phyloP scores from a whole-genome alignment of 2,888 invertebrate species.

The Sarcophaga subvicina region DNA sequence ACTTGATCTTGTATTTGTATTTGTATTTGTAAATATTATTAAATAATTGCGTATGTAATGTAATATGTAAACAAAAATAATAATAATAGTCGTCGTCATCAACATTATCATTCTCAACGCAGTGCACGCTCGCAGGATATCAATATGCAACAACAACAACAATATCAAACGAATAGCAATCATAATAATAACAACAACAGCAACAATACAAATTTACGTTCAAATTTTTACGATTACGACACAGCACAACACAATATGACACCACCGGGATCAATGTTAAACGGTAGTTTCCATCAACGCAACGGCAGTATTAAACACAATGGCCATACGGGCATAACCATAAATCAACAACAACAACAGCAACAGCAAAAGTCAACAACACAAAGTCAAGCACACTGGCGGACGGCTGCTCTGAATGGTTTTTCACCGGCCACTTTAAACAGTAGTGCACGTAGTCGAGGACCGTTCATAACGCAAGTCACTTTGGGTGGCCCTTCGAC shows the following conservation, averaged over 20 bases:
- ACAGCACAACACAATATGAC: conserved; percentile 86
- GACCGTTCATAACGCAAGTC: conserved; percentile 85
- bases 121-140: conserved; percentile 84
- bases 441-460: conserved; percentile 82
- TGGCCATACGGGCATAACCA: conserved; percentile 74
- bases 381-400: conserved; percentile 79
- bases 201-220: conserved; percentile 82
- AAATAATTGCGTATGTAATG: conserved; percentile 22
- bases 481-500: conserved; percentile 83
- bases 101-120: conserved; percentile 86
- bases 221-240: conserved; percentile 93
- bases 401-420: conserved; percentile 79
- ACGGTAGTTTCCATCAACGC: conserved; percentile 67
- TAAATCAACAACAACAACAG: conserved; percentile 74
- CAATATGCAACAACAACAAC: conserved; percentile 75
- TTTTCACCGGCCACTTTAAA: conserved; percentile 78
- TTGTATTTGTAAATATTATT: conserved; percentile 48
- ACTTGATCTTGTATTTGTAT: conserved; percentile 37
- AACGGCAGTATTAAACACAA: conserved; percentile 79
- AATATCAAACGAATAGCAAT: conserved; percentile 70
- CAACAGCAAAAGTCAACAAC: conserved; percentile 77
- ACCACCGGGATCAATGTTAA: conserved; percentile 69
- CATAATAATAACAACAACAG: conserved; percentile 14
- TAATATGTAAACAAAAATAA: conserved; percentile 43
- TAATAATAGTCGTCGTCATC: conserved; percentile 84